Base-by-base conservation (phyloP, 2,888 invertebrate genomes). In the Cyclophora punctaria region DNA sequence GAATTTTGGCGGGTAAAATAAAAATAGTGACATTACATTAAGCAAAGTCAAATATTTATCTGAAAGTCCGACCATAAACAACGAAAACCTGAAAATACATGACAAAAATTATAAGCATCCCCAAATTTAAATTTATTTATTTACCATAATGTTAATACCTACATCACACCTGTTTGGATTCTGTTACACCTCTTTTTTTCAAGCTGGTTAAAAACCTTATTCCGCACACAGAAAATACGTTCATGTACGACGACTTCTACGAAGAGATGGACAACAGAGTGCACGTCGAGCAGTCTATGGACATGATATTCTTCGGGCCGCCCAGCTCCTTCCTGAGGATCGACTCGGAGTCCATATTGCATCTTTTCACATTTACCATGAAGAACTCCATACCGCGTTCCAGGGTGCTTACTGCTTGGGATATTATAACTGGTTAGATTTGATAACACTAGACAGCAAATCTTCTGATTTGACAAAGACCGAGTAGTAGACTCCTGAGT, bases 301-400 rank as follows among this genome's bases (percentile, higher is more conserved):
- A 87, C 56, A 80, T 84, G 62, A 78, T 88, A 45, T 86, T 75
- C 59, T 87, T 82, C 56, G 86, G 87, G 33, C 83, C 86, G 2
- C 61, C 80, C 0, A 70, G 61, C 51, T 77, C 83, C 2, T 87
- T 87, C 58, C 64, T 86, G 58, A 73, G 88, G 59, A 57, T 88
- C 3, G 86, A 86, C 56, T 43, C 86, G 5, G 87, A 88, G 62
- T 72, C 80, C 4, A 67, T 88, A 47, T 67, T 88, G 44, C 87
- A 85, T 50, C 68, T 88, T 50, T 59, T 88, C 4, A 64, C 67
- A 40, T 55, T 79, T 44, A 83, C 80, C 7, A 78, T 73, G 49
- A 81, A 77, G 55, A 60, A 76, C 53, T 69, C 74, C 45, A 77
- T 87, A 56, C 87, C 88, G 3, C 78, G 79, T 49, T 66, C 75